phyloP scores from a whole-genome alignment of 2,113 vertebrate genomes.

The Datnioides undecimradiatus region DNA sequence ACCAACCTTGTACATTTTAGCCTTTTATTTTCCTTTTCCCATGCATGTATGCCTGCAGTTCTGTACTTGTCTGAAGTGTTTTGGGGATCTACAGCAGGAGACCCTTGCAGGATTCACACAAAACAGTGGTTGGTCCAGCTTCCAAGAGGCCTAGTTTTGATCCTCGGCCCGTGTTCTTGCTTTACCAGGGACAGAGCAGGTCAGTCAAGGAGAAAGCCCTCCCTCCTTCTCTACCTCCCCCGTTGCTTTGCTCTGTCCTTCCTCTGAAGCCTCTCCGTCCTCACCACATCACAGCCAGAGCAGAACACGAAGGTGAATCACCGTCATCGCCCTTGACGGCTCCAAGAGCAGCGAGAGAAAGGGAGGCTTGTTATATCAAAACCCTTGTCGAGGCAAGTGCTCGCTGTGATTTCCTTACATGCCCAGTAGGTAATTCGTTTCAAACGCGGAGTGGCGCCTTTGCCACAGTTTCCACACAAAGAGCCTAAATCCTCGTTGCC shows the following conservation, averaged over 20 bases:
- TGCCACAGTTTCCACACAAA: slow-evolving; percentile 2
- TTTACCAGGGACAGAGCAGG: slow-evolving; percentile 6
- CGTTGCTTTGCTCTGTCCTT: slow-evolving; percentile 12
- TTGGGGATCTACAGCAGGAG: background rate
- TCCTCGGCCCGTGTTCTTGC: slow-evolving; percentile 17
- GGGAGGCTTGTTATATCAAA: slow-evolving; percentile 40
- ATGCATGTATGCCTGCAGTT: background rate
- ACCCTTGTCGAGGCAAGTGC: slow-evolving; percentile 36
- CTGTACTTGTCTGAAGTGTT: background rate
- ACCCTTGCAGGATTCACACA: slow-evolving; percentile 6
- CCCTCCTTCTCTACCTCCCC: background rate
- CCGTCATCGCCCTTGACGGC: slow-evolving; percentile 42
- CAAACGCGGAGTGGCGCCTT: slow-evolving; percentile 6
- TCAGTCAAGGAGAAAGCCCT: slow-evolving; percentile 55
- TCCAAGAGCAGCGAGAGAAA: slow-evolving; percentile 39
- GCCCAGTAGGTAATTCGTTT: slow-evolving; percentile 27
- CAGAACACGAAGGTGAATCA: slow-evolving; percentile 52
- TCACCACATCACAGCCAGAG: slow-evolving; percentile 30
- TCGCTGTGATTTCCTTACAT: background rate
- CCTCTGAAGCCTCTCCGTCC: slow-evolving; percentile 29
- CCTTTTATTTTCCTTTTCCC: background rate
- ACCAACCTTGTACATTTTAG: background rate
- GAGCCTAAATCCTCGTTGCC: background rate
- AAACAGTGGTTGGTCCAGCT: slow-evolving; percentile 8
- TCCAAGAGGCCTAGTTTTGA: slow-evolving; percentile 24